phyloP scores from a whole-genome alignment of 2,888 invertebrate species.

The Erpobdella octoculata region DNA sequence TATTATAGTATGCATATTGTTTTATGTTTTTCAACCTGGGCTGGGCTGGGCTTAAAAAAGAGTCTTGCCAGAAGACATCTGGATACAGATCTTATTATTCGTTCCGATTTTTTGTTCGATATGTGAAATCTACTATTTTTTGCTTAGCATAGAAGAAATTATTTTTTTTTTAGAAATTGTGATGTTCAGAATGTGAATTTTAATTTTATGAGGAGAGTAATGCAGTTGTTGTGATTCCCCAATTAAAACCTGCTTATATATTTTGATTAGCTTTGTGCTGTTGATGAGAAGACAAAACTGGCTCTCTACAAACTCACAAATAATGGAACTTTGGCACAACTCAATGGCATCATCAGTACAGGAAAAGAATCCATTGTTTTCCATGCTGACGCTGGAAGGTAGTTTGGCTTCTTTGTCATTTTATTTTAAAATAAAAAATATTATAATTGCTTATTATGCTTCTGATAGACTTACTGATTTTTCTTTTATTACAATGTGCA shows the following conservation, averaged over 20 bases:
- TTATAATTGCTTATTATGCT: not conserved
- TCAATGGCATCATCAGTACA: constrained; percentile 58
- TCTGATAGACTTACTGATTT: not conserved
- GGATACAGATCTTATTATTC: too few species aligned
- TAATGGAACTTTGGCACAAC: constrained; percentile 55
- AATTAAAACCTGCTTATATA: not conserved
- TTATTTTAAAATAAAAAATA: not conserved
- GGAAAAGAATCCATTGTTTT: constrained; percentile 60
- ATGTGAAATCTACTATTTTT: too few species aligned
- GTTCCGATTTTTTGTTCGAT: too few species aligned
- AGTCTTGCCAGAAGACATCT: too few species aligned
- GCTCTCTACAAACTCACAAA: constrained; percentile 58
- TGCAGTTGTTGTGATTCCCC: not conserved
- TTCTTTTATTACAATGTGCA: not conserved
- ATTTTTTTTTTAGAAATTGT: not conserved
- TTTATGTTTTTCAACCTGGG: too few species aligned
- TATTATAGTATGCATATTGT: too few species aligned
- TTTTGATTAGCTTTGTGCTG: constrained; percentile 47
- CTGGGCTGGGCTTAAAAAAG: too few species aligned
- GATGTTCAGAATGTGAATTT: not conserved
- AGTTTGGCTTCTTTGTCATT: constrained; percentile 25
- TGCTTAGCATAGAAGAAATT: too few species aligned
- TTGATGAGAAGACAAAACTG: constrained; percentile 58
- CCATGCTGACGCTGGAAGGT: constrained; percentile 56
- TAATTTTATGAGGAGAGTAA: not conserved